Percentiles rank a stretch among this genome's conserved stretches.
Evolutionary conservation across 1,140 invertebrate genomes (phyloP).

Genomic region (Bombyx mori): ASM3026992v2 NC_085125.1:1762001-1762500

Average conservation of each 20-base stretch:
- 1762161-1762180: slow-evolving; percentile 29
- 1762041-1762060: slow-evolving; percentile 34
- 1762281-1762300: too few relatives aligned
- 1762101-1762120: slow-evolving; percentile 41
- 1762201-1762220: too few relatives aligned
- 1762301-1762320: too few relatives aligned
- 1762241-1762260: too few relatives aligned
- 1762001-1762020: slow-evolving; percentile 46
- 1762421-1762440: slow-evolving; percentile 14
- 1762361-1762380: slow-evolving; percentile 20
- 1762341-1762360: too few relatives aligned
- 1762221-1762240: too few relatives aligned
- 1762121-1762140: slow-evolving; percentile 35
- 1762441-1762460: too few relatives aligned
- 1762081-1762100: slow-evolving; percentile 24
- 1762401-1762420: slow-evolving; percentile 16
- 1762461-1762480: too few relatives aligned
- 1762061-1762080: slow-evolving; percentile 7
- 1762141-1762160: slow-evolving; percentile 28
- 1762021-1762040: slow-evolving; percentile 46
- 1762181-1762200: too few relatives aligned
- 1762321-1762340: too few relatives aligned
- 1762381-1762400: slow-evolving; percentile 23
- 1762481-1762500: too few relatives aligned
- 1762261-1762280: too few relatives aligned